Base-by-base conservation (phyloP, 2,113 vertebrate genomes). In the Lepisosteus osseus region DNA sequence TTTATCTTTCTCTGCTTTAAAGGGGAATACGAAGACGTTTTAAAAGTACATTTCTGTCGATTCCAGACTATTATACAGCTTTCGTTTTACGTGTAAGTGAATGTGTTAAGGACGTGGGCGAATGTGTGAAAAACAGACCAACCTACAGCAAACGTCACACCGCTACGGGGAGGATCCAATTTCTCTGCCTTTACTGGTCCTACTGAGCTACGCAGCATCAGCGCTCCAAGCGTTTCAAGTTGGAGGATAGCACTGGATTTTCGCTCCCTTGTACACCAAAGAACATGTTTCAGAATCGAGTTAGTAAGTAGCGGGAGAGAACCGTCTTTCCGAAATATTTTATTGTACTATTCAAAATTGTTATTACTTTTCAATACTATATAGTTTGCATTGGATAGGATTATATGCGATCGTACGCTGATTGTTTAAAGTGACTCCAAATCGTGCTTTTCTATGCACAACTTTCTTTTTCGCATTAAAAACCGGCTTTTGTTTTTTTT, bases 61-160 rank as follows among this genome's bases (percentile, higher is more conserved):
- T 51, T 29, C 29, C 5, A 51, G 47, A 9, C 43, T 65, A 65
- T 65, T 72, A 3, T 15, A 61, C 64, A 67, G 51, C 64, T 55
- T 47, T 65, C 14, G 54, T 44, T 14, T 56, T 14, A 29, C 9
- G 8, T 47, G 15, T 15, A 8, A 67, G 65, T 69, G 62, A 64
- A 69, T 68, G 61, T 41, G 44, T 47, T 71, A 14, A 67, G 87
- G 84, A 88, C 85, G 89, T 84, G n/a, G 78, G 54, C 12, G 74
- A 74, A 73, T 83, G 85, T 88, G 85, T 83, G 79, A 73, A 15
- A 74, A 68, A 79, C 75, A 68, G 75, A 87, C 76, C 86, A 54
- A 70, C 83, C 83, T 80, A 81, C 79, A 73, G 76, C 76, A 73
- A 59, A 79, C 87, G 74, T 86, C 85, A 86, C 84, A 68, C 79